Base-by-base conservation (phyloP, 2,113 vertebrate species). In the Strigops habroptila region DNA sequence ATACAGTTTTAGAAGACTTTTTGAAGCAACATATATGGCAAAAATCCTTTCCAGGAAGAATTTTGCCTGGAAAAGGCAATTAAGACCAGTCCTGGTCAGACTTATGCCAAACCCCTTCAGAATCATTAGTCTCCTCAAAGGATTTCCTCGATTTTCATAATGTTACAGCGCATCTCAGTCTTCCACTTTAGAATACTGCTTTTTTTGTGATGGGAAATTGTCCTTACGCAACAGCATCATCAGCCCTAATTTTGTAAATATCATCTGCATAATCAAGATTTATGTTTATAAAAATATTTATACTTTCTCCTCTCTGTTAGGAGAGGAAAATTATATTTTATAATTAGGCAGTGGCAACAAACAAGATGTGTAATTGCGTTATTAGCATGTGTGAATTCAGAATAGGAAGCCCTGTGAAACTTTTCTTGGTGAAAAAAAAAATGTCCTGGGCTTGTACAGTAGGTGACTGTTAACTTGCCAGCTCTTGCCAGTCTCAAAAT, bases 321-420 rank as follows among this genome's bases (percentile, higher is more conserved):
- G 23, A 93, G 57, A 90, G 79, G 69, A 91, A 94, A 90, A 93
- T 82, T 84, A 27, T 65, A 69, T 91, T 92, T 90, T 89, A 65
- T 94, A 93, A 94, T 97, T 82, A 93, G 90, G 57, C 74, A 82
- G 23, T 21, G 27, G 69, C 73, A 84, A 60, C 48, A 94, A 92
- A 87, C 24, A 91, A 91, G 91, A 67, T 14, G 31, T 73, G 44
- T 30, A 37, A 94, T 85, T 91, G 57, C 1, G 12, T 84, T 94
- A 96, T 97, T 95, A 94, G 70, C 88, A 88, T 92, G 90, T 94
- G 92, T 95, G 95, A 94, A 93, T 91, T 94, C 65, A 91, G 80
- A 93, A 88, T 95, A 89, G 76, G 86, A 96, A 95, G 70, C 73
- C 51, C 88, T 92, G 80, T 94, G 69, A 84, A 92, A 75, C 31